Percentiles rank a stretch among this genome's conserved stretches.
Evolutionary conservation across 1,140 invertebrate genomes (phyloP).

Genomic region (Diorhabda carinulata): DNA sequence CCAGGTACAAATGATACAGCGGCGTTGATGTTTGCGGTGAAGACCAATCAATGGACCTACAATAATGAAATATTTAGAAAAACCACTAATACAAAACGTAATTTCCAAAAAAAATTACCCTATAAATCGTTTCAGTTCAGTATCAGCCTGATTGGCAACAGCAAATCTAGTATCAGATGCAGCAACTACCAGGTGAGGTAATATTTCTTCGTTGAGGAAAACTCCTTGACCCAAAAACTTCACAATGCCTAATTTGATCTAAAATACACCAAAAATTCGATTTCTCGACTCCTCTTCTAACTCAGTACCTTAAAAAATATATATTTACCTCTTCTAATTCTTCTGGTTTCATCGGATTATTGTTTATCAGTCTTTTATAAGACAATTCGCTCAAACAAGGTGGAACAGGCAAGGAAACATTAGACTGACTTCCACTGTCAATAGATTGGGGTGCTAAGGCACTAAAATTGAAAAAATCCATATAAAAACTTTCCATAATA

Average conservation of each 20-base stretch:
- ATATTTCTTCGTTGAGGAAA: slow-evolving; percentile 69
- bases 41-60: slow-evolving; percentile 73
- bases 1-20: slow-evolving; percentile 75
- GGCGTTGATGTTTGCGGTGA: slow-evolving; percentile 63
- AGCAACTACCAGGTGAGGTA: slow-evolving; percentile 76
- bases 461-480: slow-evolving; percentile 17
- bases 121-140: slow-evolving; percentile 67
- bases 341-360: slow-evolving; percentile 72
- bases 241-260: slow-evolving; percentile 74
- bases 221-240: slow-evolving; percentile 77
- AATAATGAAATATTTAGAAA: slow-evolving; percentile 31
- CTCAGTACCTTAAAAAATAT: neutral
- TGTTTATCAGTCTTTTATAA: slow-evolving; percentile 75
- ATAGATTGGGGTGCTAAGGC: slow-evolving; percentile 31
- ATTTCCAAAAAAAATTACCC: slow-evolving; percentile 51
- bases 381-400: slow-evolving; percentile 75
- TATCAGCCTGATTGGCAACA: slow-evolving; percentile 74
- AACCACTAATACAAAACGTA: neutral
- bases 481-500: too few relatives aligned
- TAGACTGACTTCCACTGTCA: slow-evolving; percentile 25
- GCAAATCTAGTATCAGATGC: slow-evolving; percentile 81
- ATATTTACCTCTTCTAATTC: slow-evolving; percentile 68
- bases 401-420: slow-evolving; percentile 61
- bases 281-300: neutral
- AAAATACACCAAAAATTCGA: slow-evolving; percentile 33